phyloP scores from a whole-genome alignment of 2,113 vertebrate genomes.

The Thunnus thynnus region DNA sequence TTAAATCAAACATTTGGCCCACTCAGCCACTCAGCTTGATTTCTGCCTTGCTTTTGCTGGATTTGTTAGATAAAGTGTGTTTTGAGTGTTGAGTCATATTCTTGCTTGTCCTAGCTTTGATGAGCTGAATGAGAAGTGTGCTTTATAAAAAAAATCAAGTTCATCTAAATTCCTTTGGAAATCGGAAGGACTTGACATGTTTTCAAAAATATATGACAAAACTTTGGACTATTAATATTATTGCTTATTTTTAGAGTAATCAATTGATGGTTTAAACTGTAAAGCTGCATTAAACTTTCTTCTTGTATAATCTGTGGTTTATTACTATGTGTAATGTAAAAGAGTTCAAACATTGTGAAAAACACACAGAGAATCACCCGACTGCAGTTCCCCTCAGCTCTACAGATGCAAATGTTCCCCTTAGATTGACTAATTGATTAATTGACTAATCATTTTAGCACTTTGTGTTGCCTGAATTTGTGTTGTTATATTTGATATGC shows the following conservation, averaged over 20 bases:
- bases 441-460: no score
- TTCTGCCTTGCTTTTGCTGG: slow-evolving; percentile 4
- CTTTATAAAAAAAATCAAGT: slow-evolving; percentile 10
- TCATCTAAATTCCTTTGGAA: not conserved
- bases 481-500: not conserved
- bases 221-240: not conserved
- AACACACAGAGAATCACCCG: not conserved
- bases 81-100: not conserved
- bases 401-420: not conserved
- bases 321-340: not conserved
- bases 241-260: not conserved
- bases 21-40: slow-evolving; percentile 12
- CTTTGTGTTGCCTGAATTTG: not conserved
- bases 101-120: not conserved
- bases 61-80: slow-evolving; percentile 30
- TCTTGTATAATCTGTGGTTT: not conserved
- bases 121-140: not conserved
- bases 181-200: not conserved
- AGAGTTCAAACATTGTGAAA: not conserved
- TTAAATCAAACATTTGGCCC: slow-evolving; percentile 52
- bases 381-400: no score
- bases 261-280: not conserved
- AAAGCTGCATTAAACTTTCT: not conserved
- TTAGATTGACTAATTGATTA: not conserved
- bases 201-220: no score